phyloP scores from a whole-genome alignment of 2,797 vertebrate genomes.

The Tinamus major region DNA sequence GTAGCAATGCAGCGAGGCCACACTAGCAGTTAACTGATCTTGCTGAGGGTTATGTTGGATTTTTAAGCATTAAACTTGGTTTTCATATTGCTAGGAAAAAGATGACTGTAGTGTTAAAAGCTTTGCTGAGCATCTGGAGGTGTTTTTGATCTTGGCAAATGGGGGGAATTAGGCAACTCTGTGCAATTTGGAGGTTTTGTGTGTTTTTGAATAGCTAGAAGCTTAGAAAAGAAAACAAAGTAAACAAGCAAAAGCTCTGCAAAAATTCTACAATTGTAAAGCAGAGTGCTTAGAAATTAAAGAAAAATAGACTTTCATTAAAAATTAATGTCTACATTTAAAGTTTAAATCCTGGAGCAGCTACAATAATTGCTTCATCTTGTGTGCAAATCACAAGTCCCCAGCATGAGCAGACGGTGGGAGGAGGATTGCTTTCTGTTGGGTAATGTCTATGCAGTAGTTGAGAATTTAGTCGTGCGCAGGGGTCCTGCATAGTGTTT shows the following conservation, averaged over 20 bases:
- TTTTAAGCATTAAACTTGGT: background rate
- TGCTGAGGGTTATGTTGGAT: background rate
- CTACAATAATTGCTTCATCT: background rate
- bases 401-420: background rate
- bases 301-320: background rate
- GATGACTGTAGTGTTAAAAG: background rate
- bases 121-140: conserved; percentile 5
- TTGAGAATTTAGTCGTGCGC: background rate
- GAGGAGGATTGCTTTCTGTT: background rate
- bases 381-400: background rate
- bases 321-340: background rate
- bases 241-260: background rate
- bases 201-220: background rate
- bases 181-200: background rate
- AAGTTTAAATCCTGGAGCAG: background rate
- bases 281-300: background rate
- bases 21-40: too few species aligned
- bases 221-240: background rate
- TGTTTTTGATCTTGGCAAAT: conserved; percentile 1
- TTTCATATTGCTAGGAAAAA: background rate
- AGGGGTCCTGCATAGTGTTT: background rate
- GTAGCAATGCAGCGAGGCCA: background rate
- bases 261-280: background rate
- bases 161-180: background rate
- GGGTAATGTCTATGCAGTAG: background rate